These are phyloP conservation scores for Nycticorax nycticorax DNA, from an alignment of 2,113 vertebrate species.

Conservation along the genomic window DNA sequence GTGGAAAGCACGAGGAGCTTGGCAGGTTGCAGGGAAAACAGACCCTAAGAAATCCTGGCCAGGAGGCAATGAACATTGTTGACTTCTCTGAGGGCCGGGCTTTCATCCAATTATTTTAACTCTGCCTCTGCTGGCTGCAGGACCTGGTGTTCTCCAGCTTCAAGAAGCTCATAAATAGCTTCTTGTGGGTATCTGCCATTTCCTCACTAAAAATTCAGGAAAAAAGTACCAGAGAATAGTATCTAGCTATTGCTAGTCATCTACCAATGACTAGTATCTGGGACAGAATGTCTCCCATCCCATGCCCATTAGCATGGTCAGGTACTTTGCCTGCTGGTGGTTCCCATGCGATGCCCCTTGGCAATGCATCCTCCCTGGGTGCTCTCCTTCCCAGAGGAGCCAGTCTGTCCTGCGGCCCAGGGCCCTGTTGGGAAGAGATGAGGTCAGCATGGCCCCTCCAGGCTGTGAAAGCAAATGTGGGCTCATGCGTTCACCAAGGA, in stretches of 20 bases:
- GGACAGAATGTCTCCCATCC: background rate
- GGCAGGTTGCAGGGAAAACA: background rate
- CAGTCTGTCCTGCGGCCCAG: background rate
- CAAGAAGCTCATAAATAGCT: background rate
- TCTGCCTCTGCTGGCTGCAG: background rate
- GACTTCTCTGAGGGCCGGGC: background rate
- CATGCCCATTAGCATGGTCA: background rate
- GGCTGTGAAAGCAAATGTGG: background rate
- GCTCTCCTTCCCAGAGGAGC: background rate
- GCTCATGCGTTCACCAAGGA: background rate
- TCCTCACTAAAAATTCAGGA: background rate
- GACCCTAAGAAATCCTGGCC: background rate
- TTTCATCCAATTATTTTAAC: background rate
- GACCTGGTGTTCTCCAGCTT: background rate
- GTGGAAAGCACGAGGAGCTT: background rate
- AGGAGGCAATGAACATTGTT: background rate
- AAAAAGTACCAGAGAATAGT: background rate
- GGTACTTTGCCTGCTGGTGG: background rate
- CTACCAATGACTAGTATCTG: background rate
- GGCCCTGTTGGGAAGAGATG: background rate
- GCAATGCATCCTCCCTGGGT: background rate
- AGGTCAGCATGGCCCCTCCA: background rate
- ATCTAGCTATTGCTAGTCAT: no score
- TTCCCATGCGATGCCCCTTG: background rate
- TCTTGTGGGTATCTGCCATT: background rate